A percentile compares a stretch with the other conserved stretches of the same genome.
These are phyloP conservation scores for Drosophila stalkeri DNA, from an alignment of 2,888 invertebrate species.

Conservation along the genomic window DNA sequence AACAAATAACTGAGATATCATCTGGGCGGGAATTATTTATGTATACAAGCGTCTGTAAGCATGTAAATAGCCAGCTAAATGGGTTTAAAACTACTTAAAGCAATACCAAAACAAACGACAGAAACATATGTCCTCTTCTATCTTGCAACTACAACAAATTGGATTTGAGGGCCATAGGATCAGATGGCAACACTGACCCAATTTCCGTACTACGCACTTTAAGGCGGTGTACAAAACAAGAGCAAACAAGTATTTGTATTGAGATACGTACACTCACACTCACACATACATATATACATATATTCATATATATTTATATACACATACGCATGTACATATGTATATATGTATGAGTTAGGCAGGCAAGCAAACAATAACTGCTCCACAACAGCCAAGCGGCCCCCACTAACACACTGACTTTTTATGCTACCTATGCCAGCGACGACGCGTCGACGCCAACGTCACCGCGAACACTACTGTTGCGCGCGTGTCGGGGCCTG, in stretches of 20 bases:
- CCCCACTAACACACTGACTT: slow-evolving; percentile 69
- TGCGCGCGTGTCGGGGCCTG: slow-evolving; percentile 72
- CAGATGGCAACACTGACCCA: slow-evolving; percentile 65
- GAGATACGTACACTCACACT: slow-evolving; percentile 41
- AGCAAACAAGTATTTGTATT: slow-evolving; percentile 61
- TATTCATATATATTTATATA: not conserved
- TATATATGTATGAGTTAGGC: slow-evolving; percentile 3
- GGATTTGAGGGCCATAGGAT: slow-evolving; percentile 34
- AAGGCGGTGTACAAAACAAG: slow-evolving; percentile 43
- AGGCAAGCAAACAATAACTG: slow-evolving; percentile 32
- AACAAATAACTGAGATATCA: slow-evolving; percentile 25
- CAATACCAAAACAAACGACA: slow-evolving; percentile 7
- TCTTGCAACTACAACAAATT: slow-evolving; percentile 18
- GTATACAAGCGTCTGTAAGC: not conserved
- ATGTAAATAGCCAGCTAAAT: not conserved
- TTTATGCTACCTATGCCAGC: slow-evolving; percentile 57
- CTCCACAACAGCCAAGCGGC: slow-evolving; percentile 36
- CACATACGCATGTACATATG: no score
- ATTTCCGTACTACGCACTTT: slow-evolving; percentile 57
- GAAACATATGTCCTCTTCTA: not conserved
- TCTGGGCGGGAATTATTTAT: slow-evolving; percentile 3
- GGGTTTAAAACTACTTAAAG: not conserved
- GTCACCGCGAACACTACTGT: slow-evolving; percentile 43
- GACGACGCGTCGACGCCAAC: slow-evolving; percentile 27
- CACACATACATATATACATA: not conserved